Base-by-base conservation (phyloP, 2,113 vertebrate species). In the Anolis sagrei region DNA sequence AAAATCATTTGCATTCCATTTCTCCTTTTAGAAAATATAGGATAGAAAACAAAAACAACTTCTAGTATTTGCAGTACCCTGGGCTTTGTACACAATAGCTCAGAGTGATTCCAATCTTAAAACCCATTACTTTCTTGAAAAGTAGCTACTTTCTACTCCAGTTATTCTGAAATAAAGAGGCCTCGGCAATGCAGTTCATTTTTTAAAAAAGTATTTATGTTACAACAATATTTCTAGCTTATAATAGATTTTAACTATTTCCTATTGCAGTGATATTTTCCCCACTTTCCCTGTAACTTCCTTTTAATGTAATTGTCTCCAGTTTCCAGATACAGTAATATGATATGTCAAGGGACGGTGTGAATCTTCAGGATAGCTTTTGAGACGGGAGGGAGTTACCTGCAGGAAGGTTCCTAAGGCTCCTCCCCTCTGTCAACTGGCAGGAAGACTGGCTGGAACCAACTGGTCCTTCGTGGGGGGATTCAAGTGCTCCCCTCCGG, bases 31-130 rank as follows among this genome's bases (percentile, higher is more conserved):
- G 10, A 80, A 80, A 80, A 81, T 11, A 29, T 27, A 36, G 19
- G 2, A 49, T 81, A 49, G 16, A n/a, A 69, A 69, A 49, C 27
- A 81, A 69, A 81, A 62, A 81, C 23, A 64, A 29, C 34, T 39
- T 27, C 34, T 16, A 79, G 39, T 79, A 64, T 36, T 79, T 62
- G 58, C 51, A 10, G 21, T 49, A 79, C 23, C 21, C 58, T 39
- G 8, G 7, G 32, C 36, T 82, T 39, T 82, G 70, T 29, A 29
- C 14, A 29, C 54, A 61, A 73, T 74, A 54, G 61, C 61, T 75
- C 58, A 39, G 68, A 72, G 36, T 75, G n/a, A 51, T 84, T 76
- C 74, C 39, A 84, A 34, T 76, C n/a, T 84, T 76, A 76, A 66
- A 75, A 75, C 58, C 18, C 19, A 62, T 75, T 75, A 44, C 51